Percentiles rank a stretch among this genome's conserved stretches.
phyloP scores from a whole-genome alignment of 2,113 vertebrate species.

The Psilopogon haemacephalus region DNA sequence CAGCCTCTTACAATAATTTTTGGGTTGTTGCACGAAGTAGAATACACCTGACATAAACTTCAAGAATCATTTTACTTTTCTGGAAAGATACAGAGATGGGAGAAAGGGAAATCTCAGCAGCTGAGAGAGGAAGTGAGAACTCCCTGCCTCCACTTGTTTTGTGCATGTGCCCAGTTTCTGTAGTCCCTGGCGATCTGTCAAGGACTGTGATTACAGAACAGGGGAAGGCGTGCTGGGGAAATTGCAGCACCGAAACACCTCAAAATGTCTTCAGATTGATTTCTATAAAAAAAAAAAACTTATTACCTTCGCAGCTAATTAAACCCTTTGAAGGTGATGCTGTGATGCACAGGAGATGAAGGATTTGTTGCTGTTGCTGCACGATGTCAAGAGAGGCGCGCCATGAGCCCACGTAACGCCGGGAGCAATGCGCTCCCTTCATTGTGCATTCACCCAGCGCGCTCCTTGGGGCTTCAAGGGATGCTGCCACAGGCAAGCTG shows the following conservation, averaged over 20 bases:
- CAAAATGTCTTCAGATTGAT: neutral
- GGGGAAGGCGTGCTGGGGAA: neutral
- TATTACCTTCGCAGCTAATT: neutral
- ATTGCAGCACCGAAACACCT: neutral
- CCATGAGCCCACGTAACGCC: fast-evolving
- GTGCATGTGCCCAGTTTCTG: neutral
- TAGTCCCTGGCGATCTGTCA: neutral
- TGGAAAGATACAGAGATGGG: neutral
- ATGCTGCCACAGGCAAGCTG: fast-evolving
- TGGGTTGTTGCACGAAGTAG: neutral
- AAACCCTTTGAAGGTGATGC: neutral
- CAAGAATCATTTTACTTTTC: neutral
- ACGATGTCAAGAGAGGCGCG: neutral
- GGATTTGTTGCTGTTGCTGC: neutral
- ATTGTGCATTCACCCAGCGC: neutral
- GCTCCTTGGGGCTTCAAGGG: neutral
- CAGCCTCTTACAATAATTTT: neutral
- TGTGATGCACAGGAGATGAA: neutral
- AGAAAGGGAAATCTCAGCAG: neutral
- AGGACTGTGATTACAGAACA: fast-evolving
- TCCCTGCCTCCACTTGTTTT: neutral
- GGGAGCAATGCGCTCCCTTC: neutral
- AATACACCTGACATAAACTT: neutral
- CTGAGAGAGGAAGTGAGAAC: neutral
- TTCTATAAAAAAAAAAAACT: neutral